Evolutionary conservation across 2,113 vertebrate genomes (phyloP).

Genomic region (Poeciliopsis occidentalis): DNA sequence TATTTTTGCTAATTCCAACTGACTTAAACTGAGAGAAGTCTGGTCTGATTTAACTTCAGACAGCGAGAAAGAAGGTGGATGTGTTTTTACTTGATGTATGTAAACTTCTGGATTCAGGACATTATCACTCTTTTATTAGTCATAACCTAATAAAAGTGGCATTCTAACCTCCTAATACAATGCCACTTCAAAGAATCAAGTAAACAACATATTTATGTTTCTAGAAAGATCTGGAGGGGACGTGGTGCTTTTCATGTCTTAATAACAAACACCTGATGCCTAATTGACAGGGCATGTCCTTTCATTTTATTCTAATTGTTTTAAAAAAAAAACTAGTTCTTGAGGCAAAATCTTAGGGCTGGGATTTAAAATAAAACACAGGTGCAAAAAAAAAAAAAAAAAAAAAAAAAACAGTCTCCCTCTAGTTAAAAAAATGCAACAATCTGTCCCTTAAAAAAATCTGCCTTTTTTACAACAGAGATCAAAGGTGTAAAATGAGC

Average conservation of each 20-base stretch:
- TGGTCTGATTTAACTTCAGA: too few relatives aligned
- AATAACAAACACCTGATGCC: neutral
- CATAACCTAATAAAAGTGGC: neutral
- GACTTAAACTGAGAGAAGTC: too few relatives aligned
- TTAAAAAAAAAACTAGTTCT: neutral
- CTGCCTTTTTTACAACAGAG: conserved; percentile 64
- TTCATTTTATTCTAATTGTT: neutral
- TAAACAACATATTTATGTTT: neutral
- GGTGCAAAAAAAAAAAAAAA: conserved; percentile 35
- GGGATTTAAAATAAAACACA: conserved; percentile 45
- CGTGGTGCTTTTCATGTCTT: neutral
- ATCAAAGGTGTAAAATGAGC: conserved; percentile 79
- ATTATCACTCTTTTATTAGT: neutral
- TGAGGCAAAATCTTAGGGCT: neutral
- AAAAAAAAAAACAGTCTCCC: conserved; percentile 28
- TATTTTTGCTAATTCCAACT: too few relatives aligned
- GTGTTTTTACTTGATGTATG: too few relatives aligned
- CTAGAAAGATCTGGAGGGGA: neutral
- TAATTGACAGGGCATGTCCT: neutral
- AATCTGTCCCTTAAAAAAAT: conserved; percentile 72
- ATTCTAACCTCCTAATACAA: neutral
- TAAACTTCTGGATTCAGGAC: too few relatives aligned
- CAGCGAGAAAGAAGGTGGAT: too few relatives aligned
- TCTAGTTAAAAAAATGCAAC: conserved; percentile 44
- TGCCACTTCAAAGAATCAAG: neutral